Evolutionary conservation across 2,888 invertebrate genomes (phyloP).

Genomic region (Anagyrus pseudococci): DNA sequence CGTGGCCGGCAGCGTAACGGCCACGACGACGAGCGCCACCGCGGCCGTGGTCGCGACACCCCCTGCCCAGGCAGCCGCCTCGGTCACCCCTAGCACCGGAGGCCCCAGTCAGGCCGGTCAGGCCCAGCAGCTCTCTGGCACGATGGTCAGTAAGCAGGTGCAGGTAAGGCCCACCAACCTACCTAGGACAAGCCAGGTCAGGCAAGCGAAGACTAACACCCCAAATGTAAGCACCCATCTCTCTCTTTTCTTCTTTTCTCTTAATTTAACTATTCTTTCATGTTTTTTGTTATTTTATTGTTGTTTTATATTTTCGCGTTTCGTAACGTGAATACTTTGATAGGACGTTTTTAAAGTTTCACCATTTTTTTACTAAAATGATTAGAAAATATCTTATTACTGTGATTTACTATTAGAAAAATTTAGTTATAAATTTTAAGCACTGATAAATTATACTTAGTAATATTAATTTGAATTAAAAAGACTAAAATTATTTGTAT

Average conservation of each 20-base stretch:
- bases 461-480: no score
- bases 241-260: constrained; percentile 12
- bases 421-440: no score
- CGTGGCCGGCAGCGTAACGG: background rate
- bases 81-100: background rate
- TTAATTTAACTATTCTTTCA: background rate
- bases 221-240: constrained; percentile 60
- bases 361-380: background rate
- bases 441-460: no score
- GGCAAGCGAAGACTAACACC: constrained; percentile 63
- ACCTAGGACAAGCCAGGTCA: constrained; percentile 63
- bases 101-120: background rate
- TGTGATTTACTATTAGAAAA: no score
- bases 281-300: constrained; percentile 5
- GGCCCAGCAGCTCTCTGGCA: constrained; percentile 20
- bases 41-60: constrained; percentile 1
- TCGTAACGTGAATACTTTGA: background rate
- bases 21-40: constrained; percentile 6
- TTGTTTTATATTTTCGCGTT: constrained; percentile 11
- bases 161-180: constrained; percentile 66
- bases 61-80: background rate
- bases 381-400: background rate
- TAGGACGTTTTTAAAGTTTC: background rate
- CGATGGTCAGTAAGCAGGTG: constrained; percentile 69
- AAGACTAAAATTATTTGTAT: no score